Evolutionary conservation across 1,140 invertebrate species (phyloP).

Genomic region (Drosophila nigromelanica): DNA sequence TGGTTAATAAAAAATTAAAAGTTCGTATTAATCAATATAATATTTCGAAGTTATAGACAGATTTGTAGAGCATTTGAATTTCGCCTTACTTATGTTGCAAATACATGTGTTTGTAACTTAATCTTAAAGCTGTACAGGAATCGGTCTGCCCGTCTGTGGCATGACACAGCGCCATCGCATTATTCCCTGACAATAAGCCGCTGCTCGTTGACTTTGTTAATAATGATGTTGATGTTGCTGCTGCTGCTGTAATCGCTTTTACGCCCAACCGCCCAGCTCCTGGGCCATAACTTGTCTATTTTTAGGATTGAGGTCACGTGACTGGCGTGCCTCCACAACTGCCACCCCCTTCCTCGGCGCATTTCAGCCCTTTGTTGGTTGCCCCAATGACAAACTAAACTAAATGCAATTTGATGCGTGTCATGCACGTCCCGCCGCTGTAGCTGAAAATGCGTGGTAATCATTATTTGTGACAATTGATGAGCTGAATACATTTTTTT

Average conservation of each 20-base stretch:
- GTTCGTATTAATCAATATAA: not conserved
- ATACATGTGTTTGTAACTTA: constrained; percentile 23
- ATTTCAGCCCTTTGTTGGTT: constrained; percentile 45
- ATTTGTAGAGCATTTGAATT: not conserved
- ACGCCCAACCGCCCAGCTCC: not conserved
- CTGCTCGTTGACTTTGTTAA: constrained; percentile 71
- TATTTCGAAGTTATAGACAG: not conserved
- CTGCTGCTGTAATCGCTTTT: constrained; percentile 30
- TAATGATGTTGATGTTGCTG: constrained; percentile 66
- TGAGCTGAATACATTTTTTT: constrained; percentile 57
- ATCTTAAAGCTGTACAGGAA: constrained; percentile 37
- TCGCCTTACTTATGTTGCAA: not conserved
- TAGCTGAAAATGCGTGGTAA: constrained; percentile 74
- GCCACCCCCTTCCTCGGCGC: constrained; percentile 2
- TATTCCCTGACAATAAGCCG: constrained; percentile 52
- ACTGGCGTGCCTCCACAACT: constrained; percentile 48
- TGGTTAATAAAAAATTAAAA: no score
- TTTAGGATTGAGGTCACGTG: constrained; percentile 73
- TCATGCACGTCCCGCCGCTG: constrained; percentile 44
- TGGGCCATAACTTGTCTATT: constrained; percentile 42
- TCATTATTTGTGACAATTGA: constrained; percentile 82
- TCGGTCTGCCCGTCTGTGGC: constrained; percentile 13
- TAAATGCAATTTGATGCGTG: constrained; percentile 81
- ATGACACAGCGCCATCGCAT: constrained; percentile 50
- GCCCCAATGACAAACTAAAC: constrained; percentile 71